Evolutionary conservation across 2,797 vertebrate genomes (phyloP).

Genomic region (Natrix natrix): DNA sequence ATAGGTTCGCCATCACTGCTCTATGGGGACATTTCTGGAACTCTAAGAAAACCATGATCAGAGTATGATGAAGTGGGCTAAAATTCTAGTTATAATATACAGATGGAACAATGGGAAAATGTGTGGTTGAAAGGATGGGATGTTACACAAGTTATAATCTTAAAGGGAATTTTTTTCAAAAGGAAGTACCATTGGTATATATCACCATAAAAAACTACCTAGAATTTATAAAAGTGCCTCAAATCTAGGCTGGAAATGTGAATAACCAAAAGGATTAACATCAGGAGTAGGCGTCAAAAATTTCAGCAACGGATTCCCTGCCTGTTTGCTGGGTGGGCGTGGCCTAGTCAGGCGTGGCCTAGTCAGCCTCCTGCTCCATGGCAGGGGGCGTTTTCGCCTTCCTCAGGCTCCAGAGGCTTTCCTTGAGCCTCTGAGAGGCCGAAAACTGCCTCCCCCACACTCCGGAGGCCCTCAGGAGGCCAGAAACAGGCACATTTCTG

Average conservation of each 20-base stretch:
- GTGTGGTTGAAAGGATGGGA: neutral
- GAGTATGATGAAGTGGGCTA: neutral
- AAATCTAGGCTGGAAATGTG: neutral
- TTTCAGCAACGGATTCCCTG: too few relatives aligned
- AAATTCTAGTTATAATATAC: neutral
- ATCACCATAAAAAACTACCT: neutral
- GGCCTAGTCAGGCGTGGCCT: too few relatives aligned
- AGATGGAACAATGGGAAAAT: neutral
- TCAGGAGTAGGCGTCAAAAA: too few relatives aligned
- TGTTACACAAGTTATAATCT: neutral
- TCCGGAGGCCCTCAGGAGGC: too few relatives aligned
- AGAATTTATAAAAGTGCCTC: neutral
- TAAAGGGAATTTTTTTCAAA: neutral
- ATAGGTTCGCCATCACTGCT: too few relatives aligned
- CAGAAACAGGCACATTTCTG: too few relatives aligned
- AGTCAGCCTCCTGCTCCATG: too few relatives aligned
- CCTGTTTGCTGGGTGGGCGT: too few relatives aligned
- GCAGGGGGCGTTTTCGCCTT: too few relatives aligned
- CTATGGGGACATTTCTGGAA: neutral
- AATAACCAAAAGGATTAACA: neutral
- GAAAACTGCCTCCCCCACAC: too few relatives aligned
- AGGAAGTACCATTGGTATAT: neutral
- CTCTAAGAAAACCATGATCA: neutral
- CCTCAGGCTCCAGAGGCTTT: too few relatives aligned
- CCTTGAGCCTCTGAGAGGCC: too few relatives aligned